These are phyloP conservation scores for Meleagris gallopavo DNA, from an alignment of 2,113 vertebrate species.

Conservation along the genomic window DNA sequence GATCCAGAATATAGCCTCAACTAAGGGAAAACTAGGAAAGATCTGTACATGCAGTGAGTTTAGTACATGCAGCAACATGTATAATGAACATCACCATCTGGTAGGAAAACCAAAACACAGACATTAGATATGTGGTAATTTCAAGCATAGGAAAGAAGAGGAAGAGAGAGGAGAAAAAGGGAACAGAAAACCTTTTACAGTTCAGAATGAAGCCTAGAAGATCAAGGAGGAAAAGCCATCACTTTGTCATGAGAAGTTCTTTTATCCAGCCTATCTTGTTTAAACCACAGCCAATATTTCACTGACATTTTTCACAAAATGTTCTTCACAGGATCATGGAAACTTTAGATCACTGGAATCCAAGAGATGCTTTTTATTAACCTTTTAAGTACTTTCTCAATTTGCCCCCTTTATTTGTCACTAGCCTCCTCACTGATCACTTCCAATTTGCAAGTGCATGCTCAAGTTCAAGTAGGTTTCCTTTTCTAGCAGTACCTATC, in stretches of 20 bases:
- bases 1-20: neutral
- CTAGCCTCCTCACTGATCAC: neutral
- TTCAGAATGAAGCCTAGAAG: neutral
- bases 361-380: slow-evolving; percentile 6
- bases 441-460: neutral
- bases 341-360: neutral
- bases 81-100: neutral
- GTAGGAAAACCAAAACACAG: neutral
- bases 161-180: neutral
- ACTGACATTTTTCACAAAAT: neutral
- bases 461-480: neutral
- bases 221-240: neutral
- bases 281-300: neutral
- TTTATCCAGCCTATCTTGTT: neutral
- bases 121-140: neutral
- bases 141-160: neutral
- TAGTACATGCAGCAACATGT: neutral
- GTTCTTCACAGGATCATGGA: neutral
- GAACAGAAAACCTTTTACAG: neutral
- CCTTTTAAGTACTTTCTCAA: neutral
- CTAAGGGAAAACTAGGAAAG: neutral
- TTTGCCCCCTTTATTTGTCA: slow-evolving; percentile 2
- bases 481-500: neutral
- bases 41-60: neutral
- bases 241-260: neutral